Conservation (phyloP, 2,888 invertebrate genomes). For the Dynastes tityus region DNA sequence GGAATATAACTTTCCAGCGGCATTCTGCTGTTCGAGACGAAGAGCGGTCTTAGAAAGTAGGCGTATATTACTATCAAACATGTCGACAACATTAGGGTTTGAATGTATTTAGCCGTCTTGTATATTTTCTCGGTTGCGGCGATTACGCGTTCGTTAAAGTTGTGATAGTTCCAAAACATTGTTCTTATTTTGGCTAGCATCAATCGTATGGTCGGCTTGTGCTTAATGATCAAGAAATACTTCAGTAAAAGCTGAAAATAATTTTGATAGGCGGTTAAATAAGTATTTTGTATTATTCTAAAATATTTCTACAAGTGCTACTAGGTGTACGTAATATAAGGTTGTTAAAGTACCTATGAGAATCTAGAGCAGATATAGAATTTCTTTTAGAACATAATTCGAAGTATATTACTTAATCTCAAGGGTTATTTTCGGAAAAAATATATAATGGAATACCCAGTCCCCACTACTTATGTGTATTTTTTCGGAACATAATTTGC, state of each 20-base stretch:
- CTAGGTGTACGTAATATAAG: too few species aligned
- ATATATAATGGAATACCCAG: too few species aligned
- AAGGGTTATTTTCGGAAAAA: too few species aligned
- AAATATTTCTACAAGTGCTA: too few species aligned
- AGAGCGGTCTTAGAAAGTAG: neutral
- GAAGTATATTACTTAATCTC: too few species aligned
- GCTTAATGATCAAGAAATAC: neutral
- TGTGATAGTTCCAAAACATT: neutral
- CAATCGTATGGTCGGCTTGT: neutral
- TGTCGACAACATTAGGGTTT: neutral
- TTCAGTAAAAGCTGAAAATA: neutral
- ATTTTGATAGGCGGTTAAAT: neutral
- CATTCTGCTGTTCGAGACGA: neutral
- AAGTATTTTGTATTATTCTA: too few species aligned
- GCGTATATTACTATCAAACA: neutral
- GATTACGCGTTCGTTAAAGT: neutral
- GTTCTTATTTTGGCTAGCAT: neutral
- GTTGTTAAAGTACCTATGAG: too few species aligned
- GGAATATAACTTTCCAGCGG: neutral
- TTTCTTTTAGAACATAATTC: too few species aligned
- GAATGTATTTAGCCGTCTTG: neutral
- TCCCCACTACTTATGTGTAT: too few species aligned
- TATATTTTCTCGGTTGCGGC: neutral
- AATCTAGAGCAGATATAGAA: too few species aligned
- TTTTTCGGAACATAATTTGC: too few species aligned